Percentiles rank a stretch among this genome's conserved stretches.
Conservation (phyloP, 2,113 vertebrate species). For the Vulpes ferrilata region DNA sequence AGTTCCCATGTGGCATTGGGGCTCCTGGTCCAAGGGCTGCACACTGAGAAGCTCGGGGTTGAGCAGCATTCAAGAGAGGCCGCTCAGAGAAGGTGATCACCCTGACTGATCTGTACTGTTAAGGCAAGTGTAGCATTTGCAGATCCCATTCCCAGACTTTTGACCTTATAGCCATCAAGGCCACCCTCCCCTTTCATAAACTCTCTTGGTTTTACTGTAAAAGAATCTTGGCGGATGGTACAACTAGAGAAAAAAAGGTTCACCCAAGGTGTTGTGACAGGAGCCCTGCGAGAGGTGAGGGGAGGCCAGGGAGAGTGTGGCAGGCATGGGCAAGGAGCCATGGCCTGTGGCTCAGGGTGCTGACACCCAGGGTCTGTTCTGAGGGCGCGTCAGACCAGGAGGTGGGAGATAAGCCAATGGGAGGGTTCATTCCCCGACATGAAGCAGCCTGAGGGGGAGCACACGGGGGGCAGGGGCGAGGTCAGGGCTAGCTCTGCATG, state of each 20-base stretch:
- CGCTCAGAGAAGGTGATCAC: neutral
- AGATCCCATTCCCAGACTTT: neutral
- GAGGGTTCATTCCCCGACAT: neutral
- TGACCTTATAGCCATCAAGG: neutral
- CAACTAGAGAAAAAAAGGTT: neutral
- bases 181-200: neutral
- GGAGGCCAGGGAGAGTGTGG: neutral
- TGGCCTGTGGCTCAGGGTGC: neutral
- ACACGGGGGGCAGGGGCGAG: accelerated
- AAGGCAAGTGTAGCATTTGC: accelerated
- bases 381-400: neutral
- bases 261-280: neutral
- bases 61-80: neutral
- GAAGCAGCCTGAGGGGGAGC: no score
- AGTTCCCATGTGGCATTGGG: neutral
- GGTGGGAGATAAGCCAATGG: neutral
- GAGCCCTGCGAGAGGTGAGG: neutral
- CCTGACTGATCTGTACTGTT: accelerated
- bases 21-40: neutral
- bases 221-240: neutral
- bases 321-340: neutral
- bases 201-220: neutral
- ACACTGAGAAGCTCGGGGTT: accelerated
- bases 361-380: neutral
- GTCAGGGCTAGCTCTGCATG: neutral